Base-by-base conservation (phyloP, 2,113 vertebrate genomes). In the Balaenoptera acutorostrata region DNA sequence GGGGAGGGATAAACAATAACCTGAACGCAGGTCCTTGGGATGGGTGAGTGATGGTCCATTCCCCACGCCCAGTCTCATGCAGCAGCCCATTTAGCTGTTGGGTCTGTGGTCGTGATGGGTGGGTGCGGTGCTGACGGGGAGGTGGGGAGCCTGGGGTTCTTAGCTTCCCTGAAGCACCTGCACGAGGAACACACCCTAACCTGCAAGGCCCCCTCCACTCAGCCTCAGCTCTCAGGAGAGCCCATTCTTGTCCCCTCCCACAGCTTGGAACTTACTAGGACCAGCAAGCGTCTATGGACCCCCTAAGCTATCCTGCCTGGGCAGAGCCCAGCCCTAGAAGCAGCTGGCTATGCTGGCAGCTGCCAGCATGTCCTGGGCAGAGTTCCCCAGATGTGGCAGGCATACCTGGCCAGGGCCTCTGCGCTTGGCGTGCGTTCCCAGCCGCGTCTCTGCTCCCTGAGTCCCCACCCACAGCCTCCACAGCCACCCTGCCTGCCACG, bases 141-240 rank as follows among this genome's bases (percentile, higher is more conserved):
- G 21, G 7, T 8, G 18, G 83, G 87, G n/a, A 36, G 20, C 46
- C 90, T 21, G 21, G 10, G 39, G 31, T 10, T 31, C 25, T 74
- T 36, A 21, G 18, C 81, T 33, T 78, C 68, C 44, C 52, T n/a
- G 78, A 90, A 44, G 25, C 44, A 3, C 18, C 66, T 46, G 33
- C 63, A 63, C 10, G 2, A 63, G 20, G 36, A 41, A 46, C 3
- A 52, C 39, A 23, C 61, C 49, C 64, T n/a, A 4, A 41, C 44
- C 36, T 0, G 0, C 59, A 25, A 10, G 57, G 29, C 8, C 23
- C 52, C 31, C 59, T 69, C 90, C 12, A 0, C 44, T 52, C 21
- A 27, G 61, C n/a, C 27, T 94, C 13, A 13, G 21, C 36, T 44
- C 64, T 88, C 8, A 0, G 55, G 36, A 25, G 36, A 88, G 39